A percentile compares a stretch with the other conserved stretches of the same genome.
phyloP scores from a whole-genome alignment of 2,888 invertebrate species.

The Hirudinaria manillensis region DNA sequence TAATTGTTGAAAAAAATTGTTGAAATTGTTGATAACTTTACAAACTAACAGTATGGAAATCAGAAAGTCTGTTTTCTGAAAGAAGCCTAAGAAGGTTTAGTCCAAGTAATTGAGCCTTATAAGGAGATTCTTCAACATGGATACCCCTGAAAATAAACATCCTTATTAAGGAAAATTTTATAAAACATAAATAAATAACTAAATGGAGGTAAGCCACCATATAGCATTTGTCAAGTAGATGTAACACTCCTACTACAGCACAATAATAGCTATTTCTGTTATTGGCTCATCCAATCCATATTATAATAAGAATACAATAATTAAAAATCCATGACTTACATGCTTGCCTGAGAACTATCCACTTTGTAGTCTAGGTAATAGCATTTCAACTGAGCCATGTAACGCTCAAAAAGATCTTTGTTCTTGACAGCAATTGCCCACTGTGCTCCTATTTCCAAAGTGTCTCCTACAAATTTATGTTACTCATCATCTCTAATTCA shows the following conservation, averaged over 20 bases:
- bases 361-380: constrained; percentile 84
- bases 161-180: neutral
- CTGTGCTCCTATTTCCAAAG: constrained; percentile 90
- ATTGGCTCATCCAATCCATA: too few species aligned
- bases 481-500: constrained; percentile 43
- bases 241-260: neutral
- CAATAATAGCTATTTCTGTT: too few species aligned
- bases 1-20: neutral
- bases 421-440: constrained; percentile 88
- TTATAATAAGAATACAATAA: neutral
- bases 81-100: constrained; percentile 85
- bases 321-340: neutral
- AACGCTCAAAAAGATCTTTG: constrained; percentile 89
- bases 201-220: neutral
- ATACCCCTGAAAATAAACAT: constrained; percentile 60
- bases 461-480: constrained; percentile 61
- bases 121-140: constrained; percentile 76
- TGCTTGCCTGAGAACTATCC: neutral
- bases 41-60: constrained; percentile 77
- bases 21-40: neutral
- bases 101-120: constrained; percentile 87
- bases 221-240: neutral
- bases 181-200: neutral
- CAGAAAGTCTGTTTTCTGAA: constrained; percentile 91
- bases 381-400: constrained; percentile 92